Base-by-base conservation (phyloP, 2,888 invertebrate genomes). In the Perizoma affinitatum region DNA sequence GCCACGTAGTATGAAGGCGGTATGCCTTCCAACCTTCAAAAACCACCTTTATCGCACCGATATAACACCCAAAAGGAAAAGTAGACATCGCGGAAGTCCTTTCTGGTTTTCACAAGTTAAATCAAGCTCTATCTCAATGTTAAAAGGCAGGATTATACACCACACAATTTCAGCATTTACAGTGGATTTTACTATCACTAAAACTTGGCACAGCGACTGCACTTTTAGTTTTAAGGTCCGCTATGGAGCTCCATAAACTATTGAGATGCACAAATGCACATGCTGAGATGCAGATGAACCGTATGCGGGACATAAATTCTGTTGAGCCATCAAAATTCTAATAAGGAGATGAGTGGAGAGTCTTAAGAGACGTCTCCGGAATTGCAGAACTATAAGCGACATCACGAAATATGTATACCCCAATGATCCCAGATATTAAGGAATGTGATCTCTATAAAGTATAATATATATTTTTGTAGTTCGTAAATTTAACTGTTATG, bases 161-260 rank as follows among this genome's bases (percentile, higher is more conserved):
- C 35, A 43, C 38, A n/a, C 48, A 54, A 44, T 11, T 40, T 6
- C 34, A 35, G 47, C 34, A n/a, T 63, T 59, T 55, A 63, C 62
- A 57, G 60, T 62, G 48, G 40, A 63, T 55, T 66, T 68, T 65
- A 68, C 11, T 66, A 60, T 59, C 64, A 59, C 38, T 68, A 66
- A 65, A 64, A 45, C 46, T 52, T 46, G 53, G 56, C 42, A 44
- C 38, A 35, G 51, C 52, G 50, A 22, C 47, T 55, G 55, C 58
- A 61, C 46, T 63, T 60, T 54, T 38, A 53, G 59, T 61, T 57
- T 58, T 50, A 58, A 42, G 42, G 35, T 45, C 61, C 35, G 49
- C 46, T 43, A 50, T 57, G 55, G 58, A 33, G 11, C 42, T 35
- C 46, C 41, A 54, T 57, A 58, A 58, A 59, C 45, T 56, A 53